These are phyloP conservation scores for Rhinatrema bivittatum DNA, from an alignment of 2,797 vertebrate species.

Conservation along the genomic window DNA sequence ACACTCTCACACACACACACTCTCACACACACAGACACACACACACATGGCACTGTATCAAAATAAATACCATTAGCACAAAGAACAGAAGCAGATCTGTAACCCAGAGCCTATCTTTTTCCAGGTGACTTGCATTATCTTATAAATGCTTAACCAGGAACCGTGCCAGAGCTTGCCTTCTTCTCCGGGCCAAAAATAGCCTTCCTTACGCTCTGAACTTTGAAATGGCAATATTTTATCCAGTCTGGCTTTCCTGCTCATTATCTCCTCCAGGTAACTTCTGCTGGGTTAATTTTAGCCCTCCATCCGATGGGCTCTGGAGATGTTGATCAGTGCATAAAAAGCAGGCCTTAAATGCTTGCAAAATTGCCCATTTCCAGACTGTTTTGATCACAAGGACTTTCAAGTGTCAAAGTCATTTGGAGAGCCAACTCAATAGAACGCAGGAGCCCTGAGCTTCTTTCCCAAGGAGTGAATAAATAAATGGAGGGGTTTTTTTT, in stretches of 20 bases:
- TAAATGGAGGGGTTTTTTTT: slow-evolving; percentile 61
- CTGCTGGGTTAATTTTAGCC: slow-evolving; percentile 33
- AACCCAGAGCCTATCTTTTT: background rate
- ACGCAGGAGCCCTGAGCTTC: slow-evolving; percentile 52
- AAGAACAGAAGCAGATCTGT: background rate
- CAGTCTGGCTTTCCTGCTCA: slow-evolving; percentile 17
- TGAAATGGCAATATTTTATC: slow-evolving; percentile 33
- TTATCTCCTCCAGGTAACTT: slow-evolving; percentile 33
- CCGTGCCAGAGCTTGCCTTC: too few species aligned
- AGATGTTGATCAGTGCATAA: slow-evolving; percentile 48
- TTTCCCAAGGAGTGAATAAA: slow-evolving; percentile 56
- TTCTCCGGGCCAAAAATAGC: slow-evolving; percentile 11
- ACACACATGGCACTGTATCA: too few species aligned
- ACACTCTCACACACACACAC: too few species aligned
- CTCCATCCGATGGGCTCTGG: slow-evolving; percentile 37
- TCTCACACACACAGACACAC: too few species aligned
- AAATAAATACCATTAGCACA: too few species aligned
- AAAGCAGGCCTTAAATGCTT: slow-evolving; percentile 53
- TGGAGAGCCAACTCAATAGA: slow-evolving; percentile 57
- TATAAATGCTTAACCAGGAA: too few species aligned
- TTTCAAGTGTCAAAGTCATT: slow-evolving; percentile 65
- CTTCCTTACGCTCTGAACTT: too few species aligned
- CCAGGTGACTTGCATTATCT: background rate
- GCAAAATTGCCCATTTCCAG: slow-evolving; percentile 53
- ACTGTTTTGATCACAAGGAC: slow-evolving; percentile 55